Conservation (phyloP, 2,888 invertebrate species). For the Notodonta ziczac region DNA sequence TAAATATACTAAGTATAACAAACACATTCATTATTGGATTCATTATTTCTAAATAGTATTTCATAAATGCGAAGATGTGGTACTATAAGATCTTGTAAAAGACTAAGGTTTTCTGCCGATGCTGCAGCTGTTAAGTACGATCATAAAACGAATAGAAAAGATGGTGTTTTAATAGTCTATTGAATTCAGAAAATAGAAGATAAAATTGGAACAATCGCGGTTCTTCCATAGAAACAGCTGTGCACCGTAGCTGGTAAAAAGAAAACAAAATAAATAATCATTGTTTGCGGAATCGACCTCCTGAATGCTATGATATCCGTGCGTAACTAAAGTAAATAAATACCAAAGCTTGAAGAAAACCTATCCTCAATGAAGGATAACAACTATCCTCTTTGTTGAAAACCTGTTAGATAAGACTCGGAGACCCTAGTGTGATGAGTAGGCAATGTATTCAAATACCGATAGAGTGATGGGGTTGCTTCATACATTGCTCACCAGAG, state of each 20-base stretch:
- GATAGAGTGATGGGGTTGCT: too few relatives aligned
- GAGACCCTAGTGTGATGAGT: too few relatives aligned
- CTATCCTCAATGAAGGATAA: too few relatives aligned
- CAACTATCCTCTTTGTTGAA: too few relatives aligned
- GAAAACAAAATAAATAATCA: neutral
- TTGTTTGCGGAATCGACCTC: neutral
- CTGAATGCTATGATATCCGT: neutral
- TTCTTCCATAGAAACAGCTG: too few relatives aligned
- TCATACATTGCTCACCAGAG: too few relatives aligned
- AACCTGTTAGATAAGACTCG: too few relatives aligned
- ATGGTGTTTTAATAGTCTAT: conserved; percentile 17
- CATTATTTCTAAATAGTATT: conserved; percentile 24
- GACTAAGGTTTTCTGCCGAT: conserved; percentile 7
- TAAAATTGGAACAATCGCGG: conserved; percentile 15
- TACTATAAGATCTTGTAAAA: neutral
- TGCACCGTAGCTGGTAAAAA: neutral
- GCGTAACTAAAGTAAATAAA: neutral
- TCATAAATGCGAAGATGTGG: conserved; percentile 17
- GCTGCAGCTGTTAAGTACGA: conserved; percentile 32
- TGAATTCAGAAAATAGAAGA: conserved; percentile 25
- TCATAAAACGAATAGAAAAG: conserved; percentile 15
- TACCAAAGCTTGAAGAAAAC: too few relatives aligned
- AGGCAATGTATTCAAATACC: too few relatives aligned
- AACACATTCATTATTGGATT: conserved; percentile 5
- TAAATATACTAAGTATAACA: conserved; percentile 14